A percentile compares a stretch with the other conserved stretches of the same genome.
phyloP scores from a whole-genome alignment of 2,113 vertebrate genomes.

The Candoia aspera region DNA sequence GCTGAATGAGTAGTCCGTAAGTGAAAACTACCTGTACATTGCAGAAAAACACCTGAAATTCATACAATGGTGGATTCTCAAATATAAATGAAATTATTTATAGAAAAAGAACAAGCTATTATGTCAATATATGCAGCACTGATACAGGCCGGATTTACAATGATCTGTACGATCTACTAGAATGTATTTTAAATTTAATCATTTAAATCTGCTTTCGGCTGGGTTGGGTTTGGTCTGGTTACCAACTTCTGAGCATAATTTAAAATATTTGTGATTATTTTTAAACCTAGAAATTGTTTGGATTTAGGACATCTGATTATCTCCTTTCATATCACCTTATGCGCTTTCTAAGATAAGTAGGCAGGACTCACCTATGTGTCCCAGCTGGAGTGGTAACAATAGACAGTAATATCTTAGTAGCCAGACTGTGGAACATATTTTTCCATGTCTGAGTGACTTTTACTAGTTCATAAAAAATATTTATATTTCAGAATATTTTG shows the following conservation, averaged over 20 bases:
- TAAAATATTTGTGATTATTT: background rate
- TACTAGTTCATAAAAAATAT: background rate
- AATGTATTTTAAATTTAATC: conserved; percentile 27
- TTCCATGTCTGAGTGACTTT: background rate
- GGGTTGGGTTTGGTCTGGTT: background rate
- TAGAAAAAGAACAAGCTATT: background rate
- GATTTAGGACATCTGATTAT: background rate
- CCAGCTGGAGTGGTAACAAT: background rate
- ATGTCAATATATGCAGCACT: background rate
- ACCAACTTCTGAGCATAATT: conserved; percentile 5
- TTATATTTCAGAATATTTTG: background rate
- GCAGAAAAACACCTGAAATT: background rate
- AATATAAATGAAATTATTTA: background rate
- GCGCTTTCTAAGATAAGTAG: background rate
- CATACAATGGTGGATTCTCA: background rate
- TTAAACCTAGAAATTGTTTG: background rate
- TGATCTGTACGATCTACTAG: background rate
- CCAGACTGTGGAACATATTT: background rate
- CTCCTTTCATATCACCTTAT: background rate
- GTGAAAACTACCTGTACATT: background rate
- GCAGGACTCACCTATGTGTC: background rate
- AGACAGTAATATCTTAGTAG: background rate
- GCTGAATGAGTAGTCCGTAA: background rate
- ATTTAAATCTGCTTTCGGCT: conserved; percentile 31
- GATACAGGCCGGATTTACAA: background rate